Conservation (phyloP, 2,888 invertebrate species). For the Drosophila rubida region DNA sequence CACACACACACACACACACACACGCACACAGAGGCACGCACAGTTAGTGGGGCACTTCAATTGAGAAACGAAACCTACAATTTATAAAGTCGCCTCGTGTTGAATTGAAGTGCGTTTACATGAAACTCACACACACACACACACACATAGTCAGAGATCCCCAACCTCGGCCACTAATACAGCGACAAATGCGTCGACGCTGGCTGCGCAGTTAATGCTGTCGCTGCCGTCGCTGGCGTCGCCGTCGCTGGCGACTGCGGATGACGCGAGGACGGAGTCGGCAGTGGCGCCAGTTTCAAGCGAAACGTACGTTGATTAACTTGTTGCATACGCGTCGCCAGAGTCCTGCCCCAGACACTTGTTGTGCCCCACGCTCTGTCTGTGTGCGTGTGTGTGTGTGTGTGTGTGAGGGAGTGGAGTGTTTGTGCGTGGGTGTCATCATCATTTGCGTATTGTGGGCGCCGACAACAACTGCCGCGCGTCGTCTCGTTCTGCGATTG, state of each 20-base stretch:
- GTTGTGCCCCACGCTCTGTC: conserved; percentile 18
- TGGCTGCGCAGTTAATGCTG: conserved; percentile 41
- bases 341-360: conserved; percentile 52
- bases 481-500: conserved; percentile 1
- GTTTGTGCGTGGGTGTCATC: conserved; percentile 43
- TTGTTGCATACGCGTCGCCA: conserved; percentile 74
- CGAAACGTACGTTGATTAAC: conserved; percentile 76
- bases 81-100: conserved; percentile 60
- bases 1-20: conserved; percentile 15
- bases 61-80: conserved; percentile 62
- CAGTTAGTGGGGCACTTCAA: conserved; percentile 50
- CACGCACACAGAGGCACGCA: conserved; percentile 1
- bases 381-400: conserved; percentile 17
- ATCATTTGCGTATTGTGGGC: conserved; percentile 66
- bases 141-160: conserved; percentile 1
- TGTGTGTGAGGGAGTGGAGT: neutral
- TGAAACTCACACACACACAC: conserved; percentile 8
- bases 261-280: conserved; percentile 53
- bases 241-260: conserved; percentile 35
- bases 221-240: conserved; percentile 19
- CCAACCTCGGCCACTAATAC: conserved; percentile 4
- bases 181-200: conserved; percentile 21
- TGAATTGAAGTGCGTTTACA: conserved; percentile 56
- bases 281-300: conserved; percentile 71
- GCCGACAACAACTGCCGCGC: conserved; percentile 37